Percentiles rank a stretch among this genome's conserved stretches.
Conservation (phyloP, 2,797 vertebrate species). For the Scomberomorus guttatus region DNA sequence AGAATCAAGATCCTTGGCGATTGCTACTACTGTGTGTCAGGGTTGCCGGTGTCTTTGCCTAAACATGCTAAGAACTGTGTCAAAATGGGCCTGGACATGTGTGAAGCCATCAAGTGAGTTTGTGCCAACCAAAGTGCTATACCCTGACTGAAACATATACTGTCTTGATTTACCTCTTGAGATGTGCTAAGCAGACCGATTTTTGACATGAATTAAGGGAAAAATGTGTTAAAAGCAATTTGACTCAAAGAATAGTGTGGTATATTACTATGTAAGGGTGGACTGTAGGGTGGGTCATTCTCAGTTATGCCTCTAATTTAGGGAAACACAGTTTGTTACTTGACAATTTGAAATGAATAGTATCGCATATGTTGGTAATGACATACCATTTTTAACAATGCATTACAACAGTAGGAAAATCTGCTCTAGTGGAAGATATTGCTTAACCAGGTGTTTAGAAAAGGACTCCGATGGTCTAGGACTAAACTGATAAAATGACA, state of each 20-base stretch:
- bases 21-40: constrained; percentile 99
- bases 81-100: constrained; percentile 99
- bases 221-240: background rate
- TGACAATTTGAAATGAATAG: background rate
- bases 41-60: constrained; percentile 95
- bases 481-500: background rate
- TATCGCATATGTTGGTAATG: background rate
- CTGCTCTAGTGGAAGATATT: background rate
- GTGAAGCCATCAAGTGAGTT: constrained; percentile 98
- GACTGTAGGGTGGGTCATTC: background rate
- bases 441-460: background rate
- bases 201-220: background rate
- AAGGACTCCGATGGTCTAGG: background rate
- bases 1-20: constrained; percentile 99
- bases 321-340: background rate
- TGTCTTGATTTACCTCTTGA: background rate
- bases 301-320: constrained; percentile 4
- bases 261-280: background rate
- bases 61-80: constrained; percentile 98
- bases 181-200: background rate
- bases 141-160: background rate
- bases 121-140: background rate
- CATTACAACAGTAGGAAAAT: background rate
- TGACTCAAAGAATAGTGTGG: background rate
- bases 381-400: background rate